Percentiles rank a stretch among this genome's conserved stretches.
Evolutionary conservation across 2,888 invertebrate species (phyloP).

Genomic region (Bugulina stolonifera): DNA sequence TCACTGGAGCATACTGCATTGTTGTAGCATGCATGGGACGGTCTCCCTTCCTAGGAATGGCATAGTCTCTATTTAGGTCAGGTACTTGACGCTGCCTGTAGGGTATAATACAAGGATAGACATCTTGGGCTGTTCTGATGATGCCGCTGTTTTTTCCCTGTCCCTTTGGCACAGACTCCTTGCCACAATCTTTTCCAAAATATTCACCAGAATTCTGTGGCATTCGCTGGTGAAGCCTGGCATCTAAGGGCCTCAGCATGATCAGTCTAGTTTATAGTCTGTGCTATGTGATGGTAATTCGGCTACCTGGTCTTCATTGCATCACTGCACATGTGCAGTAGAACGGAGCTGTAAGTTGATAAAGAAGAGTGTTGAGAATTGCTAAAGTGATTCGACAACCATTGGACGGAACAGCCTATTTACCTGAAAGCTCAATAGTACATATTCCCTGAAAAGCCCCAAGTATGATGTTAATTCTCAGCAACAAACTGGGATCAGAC

Average conservation of each 20-base stretch:
- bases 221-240: not conserved
- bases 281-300: too few relatives aligned
- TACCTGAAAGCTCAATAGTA: too few relatives aligned
- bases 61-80: not conserved
- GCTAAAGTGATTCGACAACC: too few relatives aligned
- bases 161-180: slow-evolving; percentile 6
- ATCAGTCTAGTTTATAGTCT: not conserved
- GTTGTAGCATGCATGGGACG: slow-evolving; percentile 24
- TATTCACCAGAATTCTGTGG: slow-evolving; percentile 3
- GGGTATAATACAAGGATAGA: slow-evolving; percentile 13
- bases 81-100: not conserved
- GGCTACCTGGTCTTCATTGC: too few relatives aligned
- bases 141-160: slow-evolving; percentile 18
- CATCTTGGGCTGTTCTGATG: slow-evolving; percentile 1
- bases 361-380: too few relatives aligned
- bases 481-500: too few relatives aligned
- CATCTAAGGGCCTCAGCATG: slow-evolving; percentile 3
- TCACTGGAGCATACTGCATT: slow-evolving; percentile 3
- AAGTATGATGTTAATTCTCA: too few relatives aligned
- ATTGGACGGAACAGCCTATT: too few relatives aligned
- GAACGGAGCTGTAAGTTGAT: too few relatives aligned
- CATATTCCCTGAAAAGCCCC: too few relatives aligned
- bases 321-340: too few relatives aligned
- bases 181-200: slow-evolving; percentile 25
- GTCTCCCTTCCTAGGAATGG: not conserved